A percentile compares a stretch with the other conserved stretches of the same genome.
phyloP scores from a whole-genome alignment of 2,888 invertebrate genomes.

The Lasioglossum malachurum region DNA sequence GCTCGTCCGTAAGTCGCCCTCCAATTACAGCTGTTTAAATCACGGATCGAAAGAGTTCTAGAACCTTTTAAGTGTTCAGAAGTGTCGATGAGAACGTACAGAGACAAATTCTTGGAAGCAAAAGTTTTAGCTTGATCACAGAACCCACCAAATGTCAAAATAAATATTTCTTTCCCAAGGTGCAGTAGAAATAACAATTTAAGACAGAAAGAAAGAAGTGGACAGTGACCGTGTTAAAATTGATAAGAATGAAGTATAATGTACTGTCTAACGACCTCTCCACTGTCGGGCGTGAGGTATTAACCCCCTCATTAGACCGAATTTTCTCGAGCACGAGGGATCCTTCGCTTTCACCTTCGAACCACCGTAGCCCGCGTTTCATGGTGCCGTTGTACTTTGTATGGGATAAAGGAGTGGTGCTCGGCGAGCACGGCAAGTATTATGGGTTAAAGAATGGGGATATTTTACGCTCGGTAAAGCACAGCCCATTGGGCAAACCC shows the following conservation, averaged over 20 bases:
- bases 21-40: conserved; percentile 28
- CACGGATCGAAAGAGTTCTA: neutral
- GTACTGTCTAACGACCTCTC: neutral
- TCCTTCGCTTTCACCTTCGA: conserved; percentile 45
- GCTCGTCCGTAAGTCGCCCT: conserved; percentile 19
- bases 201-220: neutral
- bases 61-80: too few species aligned
- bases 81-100: too few species aligned
- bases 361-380: conserved; percentile 58
- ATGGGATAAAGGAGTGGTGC: conserved; percentile 73
- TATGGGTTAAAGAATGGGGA: conserved; percentile 80
- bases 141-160: neutral
- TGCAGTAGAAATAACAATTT: neutral
- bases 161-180: neutral
- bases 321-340: conserved; percentile 25
- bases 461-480: conserved; percentile 84
- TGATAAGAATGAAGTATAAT: neutral
- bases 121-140: too few species aligned
- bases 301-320: neutral
- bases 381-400: conserved; percentile 65
- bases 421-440: conserved; percentile 75
- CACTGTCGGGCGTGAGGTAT: too few species aligned
- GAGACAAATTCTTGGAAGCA: too few species aligned
- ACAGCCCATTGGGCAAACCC: conserved; percentile 72
- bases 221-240: neutral